Evolutionary conservation across 2,113 vertebrate genomes (phyloP).

Genomic region (Psophia crepitans): DNA sequence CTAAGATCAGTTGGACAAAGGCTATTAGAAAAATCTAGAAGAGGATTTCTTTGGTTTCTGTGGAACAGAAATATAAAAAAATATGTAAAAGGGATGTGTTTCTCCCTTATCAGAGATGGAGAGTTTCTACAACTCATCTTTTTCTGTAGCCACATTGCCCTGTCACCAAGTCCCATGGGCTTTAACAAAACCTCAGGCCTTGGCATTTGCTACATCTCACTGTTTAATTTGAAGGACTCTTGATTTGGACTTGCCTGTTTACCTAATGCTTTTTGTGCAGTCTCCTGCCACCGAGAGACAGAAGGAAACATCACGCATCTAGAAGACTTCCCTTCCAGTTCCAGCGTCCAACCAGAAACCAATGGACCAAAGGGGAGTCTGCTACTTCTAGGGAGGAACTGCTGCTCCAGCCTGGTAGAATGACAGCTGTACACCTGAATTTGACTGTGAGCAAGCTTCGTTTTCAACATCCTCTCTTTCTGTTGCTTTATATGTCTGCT

Average conservation of each 20-base stretch:
- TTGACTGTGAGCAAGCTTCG: background rate
- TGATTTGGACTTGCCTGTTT: background rate
- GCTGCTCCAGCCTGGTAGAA: background rate
- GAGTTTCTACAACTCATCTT: background rate
- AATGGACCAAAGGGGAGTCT: background rate
- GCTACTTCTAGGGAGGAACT: background rate
- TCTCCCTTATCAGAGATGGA: background rate
- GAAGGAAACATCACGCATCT: background rate
- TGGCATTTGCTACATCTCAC: background rate
- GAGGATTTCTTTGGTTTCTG: background rate
- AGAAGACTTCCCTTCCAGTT: background rate
- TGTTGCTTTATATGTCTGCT: background rate
- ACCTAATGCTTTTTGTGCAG: background rate
- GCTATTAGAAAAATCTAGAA: background rate
- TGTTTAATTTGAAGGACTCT: background rate
- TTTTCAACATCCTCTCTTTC: background rate
- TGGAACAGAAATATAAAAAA: background rate
- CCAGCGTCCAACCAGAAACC: background rate
- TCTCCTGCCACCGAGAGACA: background rate
- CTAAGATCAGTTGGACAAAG: background rate
- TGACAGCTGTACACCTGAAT: background rate
- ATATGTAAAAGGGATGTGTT: background rate
- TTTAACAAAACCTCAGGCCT: background rate
- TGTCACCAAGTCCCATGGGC: background rate
- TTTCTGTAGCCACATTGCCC: background rate